Evolutionary conservation across 2,888 invertebrate species (phyloP).

Genomic region (Antheraea yamamai): DNA sequence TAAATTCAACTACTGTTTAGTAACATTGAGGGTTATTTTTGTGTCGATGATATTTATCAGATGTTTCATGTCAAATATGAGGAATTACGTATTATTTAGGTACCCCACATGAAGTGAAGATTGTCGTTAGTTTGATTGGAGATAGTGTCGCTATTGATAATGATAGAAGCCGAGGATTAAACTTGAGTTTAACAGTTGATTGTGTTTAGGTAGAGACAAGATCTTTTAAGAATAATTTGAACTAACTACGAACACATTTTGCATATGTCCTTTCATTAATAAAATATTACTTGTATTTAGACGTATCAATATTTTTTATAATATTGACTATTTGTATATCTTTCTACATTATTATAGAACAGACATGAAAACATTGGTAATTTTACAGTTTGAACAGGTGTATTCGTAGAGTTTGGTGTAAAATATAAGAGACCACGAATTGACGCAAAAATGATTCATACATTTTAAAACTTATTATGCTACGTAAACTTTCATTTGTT

Average conservation of each 20-base stretch:
- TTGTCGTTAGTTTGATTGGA: background rate
- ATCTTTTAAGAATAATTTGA: background rate
- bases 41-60: background rate
- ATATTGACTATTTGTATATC: background rate
- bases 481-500: too few relatives aligned
- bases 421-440: background rate
- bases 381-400: slow-evolving; percentile 31
- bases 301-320: background rate
- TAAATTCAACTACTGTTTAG: background rate
- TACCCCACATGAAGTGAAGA: background rate
- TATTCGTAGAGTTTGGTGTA: background rate
- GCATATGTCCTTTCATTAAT: background rate
- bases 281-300: background rate
- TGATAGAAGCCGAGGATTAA: background rate
- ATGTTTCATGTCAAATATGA: background rate
- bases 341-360: background rate
- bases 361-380: slow-evolving; percentile 20
- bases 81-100: background rate
- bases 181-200: background rate
- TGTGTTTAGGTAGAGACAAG: background rate
- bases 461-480: background rate
- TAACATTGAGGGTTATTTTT: background rate
- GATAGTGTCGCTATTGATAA: background rate
- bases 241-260: background rate
- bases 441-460: background rate